Percentiles rank a stretch among this genome's conserved stretches.
Evolutionary conservation across 1,140 invertebrate species (phyloP).

Genomic region (Calephelis virginiensis): DNA sequence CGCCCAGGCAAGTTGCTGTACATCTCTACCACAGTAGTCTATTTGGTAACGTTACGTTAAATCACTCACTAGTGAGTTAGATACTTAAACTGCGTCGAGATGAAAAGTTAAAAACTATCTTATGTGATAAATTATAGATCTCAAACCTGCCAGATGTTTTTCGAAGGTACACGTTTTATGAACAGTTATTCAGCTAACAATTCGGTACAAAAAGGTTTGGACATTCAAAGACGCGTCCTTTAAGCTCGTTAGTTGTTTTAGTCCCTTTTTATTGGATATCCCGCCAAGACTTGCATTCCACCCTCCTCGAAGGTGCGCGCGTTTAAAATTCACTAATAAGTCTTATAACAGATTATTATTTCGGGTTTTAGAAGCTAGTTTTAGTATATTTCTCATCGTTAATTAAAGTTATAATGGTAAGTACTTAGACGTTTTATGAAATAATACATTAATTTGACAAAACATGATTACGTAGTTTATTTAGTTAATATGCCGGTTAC

Average conservation of each 20-base stretch:
- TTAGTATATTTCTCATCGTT: too few relatives aligned
- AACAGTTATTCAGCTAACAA: conserved; percentile 18
- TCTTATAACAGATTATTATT: not conserved
- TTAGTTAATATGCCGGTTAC: conserved; percentile 21
- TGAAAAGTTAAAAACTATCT: not conserved
- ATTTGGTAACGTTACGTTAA: too few relatives aligned
- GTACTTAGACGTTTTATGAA: not conserved
- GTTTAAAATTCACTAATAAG: not conserved
- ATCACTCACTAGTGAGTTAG: too few relatives aligned
- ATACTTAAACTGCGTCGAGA: too few relatives aligned
- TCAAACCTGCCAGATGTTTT: conserved; percentile 9
- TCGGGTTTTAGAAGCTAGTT: too few relatives aligned
- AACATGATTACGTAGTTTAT: conserved; percentile 1
- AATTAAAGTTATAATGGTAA: not conserved
- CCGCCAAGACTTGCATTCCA: conserved; percentile 59
- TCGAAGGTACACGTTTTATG: not conserved
- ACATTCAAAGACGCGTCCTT: conserved; percentile 53
- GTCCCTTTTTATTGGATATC: conserved; percentile 57
- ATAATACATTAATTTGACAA: not conserved
- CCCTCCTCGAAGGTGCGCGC: conserved; percentile 14
- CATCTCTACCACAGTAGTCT: too few relatives aligned
- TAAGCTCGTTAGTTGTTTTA: conserved; percentile 54
- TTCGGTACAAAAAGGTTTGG: conserved; percentile 46
- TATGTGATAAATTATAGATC: not conserved
- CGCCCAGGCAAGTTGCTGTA: too few relatives aligned